Evolutionary conservation across 2,888 invertebrate genomes (phyloP).

Genomic region (Ischnura elegans): DNA sequence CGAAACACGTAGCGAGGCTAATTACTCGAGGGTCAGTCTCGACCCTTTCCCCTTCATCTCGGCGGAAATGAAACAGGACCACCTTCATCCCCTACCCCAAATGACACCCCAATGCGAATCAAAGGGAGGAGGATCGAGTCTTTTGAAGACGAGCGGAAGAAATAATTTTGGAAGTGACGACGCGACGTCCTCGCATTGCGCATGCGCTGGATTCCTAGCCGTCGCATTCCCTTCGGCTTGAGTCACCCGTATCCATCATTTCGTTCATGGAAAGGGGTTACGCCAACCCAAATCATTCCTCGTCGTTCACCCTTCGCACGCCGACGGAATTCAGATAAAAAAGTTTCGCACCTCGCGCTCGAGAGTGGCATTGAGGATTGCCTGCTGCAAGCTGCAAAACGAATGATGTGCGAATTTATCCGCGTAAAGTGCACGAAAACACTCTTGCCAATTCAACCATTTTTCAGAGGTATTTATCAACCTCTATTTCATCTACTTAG

Average conservation of each 20-base stretch:
- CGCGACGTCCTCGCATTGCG: background rate
- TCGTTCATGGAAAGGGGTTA: background rate
- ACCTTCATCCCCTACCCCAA: background rate
- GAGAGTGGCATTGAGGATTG: no score
- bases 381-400: no score
- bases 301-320: background rate
- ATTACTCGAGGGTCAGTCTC: background rate
- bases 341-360: no score
- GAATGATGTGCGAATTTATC: no score
- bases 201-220: background rate
- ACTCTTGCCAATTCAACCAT: no score
- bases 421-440: no score
- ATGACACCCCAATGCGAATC: background rate
- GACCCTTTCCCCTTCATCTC: background rate
- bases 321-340: background rate
- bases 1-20: no score
- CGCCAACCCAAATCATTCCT: background rate
- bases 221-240: background rate
- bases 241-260: background rate
- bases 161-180: background rate
- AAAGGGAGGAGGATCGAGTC: background rate
- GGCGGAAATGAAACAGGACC: background rate
- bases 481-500: no score
- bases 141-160: background rate
- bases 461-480: no score